phyloP scores from a whole-genome alignment of 1,140 invertebrate species.

The Pectinophora gossypiella region DNA sequence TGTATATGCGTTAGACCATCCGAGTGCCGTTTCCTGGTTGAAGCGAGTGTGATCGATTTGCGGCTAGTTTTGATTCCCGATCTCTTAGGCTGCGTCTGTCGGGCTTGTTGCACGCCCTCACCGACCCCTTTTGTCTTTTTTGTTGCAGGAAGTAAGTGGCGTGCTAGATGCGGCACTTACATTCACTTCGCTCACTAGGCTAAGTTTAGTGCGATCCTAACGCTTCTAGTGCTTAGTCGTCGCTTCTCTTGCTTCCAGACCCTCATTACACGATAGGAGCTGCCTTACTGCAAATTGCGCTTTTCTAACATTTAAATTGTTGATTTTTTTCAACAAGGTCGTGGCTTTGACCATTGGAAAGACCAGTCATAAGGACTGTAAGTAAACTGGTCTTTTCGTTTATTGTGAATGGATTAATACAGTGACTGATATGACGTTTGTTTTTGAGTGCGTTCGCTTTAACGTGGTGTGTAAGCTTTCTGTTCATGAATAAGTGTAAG shows the following conservation, averaged over 20 bases:
- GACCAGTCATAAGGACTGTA: slow-evolving; percentile 11
- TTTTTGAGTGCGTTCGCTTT: slow-evolving; percentile 25
- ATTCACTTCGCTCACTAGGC: slow-evolving; percentile 58
- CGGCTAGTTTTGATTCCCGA: slow-evolving; percentile 24
- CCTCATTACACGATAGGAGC: slow-evolving; percentile 32
- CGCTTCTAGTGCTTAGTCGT: slow-evolving; percentile 53
- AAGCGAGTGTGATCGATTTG: slow-evolving; percentile 24
- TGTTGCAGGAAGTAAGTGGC: slow-evolving; percentile 79
- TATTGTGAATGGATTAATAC: slow-evolving; percentile 15
- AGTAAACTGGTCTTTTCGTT: slow-evolving; percentile 15
- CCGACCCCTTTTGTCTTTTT: slow-evolving; percentile 68
- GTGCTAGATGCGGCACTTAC: slow-evolving; percentile 65
- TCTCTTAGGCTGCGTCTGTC: slow-evolving; percentile 28
- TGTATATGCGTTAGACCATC: slow-evolving; percentile 4
- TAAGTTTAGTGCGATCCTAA: slow-evolving; percentile 57
- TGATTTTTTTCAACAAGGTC: slow-evolving; percentile 5
- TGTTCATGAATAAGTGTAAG: neutral
- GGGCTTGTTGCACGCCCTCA: slow-evolving; percentile 61
- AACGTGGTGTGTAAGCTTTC: slow-evolving; percentile 16
- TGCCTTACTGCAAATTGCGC: slow-evolving; percentile 26
- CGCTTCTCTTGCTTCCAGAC: slow-evolving; percentile 59
- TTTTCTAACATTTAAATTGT: slow-evolving; percentile 21
- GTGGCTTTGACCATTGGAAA: slow-evolving; percentile 5
- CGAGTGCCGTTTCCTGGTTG: slow-evolving; percentile 14
- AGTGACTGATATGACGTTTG: slow-evolving; percentile 19